Evolutionary conservation across 2,797 vertebrate species (phyloP), one percentile per base, ranked within the genome.

Genomic region (Lepilemur ruficaudatus): DNA sequence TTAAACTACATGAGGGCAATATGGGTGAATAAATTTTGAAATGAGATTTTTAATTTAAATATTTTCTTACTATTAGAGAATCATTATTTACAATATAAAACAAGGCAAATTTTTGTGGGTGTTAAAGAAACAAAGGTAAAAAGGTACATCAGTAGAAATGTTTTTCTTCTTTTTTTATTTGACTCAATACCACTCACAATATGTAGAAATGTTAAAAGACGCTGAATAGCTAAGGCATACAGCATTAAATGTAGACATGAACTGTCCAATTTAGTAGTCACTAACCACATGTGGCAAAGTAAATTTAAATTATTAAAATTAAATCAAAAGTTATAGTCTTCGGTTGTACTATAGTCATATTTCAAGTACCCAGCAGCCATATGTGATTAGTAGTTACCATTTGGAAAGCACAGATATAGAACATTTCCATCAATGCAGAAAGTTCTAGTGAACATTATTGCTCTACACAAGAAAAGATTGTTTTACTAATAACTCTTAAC

Each of bases 1-100:
- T 97, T 91, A 84, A 97, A 89, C 23, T 76, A 96, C 25, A 61
- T 81, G 78, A 94, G 50, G 61, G 79, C 38, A 96, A 90, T 67
- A 85, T 55, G 30, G 61, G 63, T 90, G 43, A 97, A 92, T 91
- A 94, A 52, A 89, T 69, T 89, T 57, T 87, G 32, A 97, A 92
- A 92, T 89, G 28, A 92, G n/a, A 91, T 59, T 94, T 80, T 85
- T 59, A 94, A 86, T 63, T 48, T 63, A 70, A 61, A 12, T 78
- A 65, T 83, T 70, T 96, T 63, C 28, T 75, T 94, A 89, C 73
- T 65, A 28, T 92, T 50, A 89, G 30, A 79, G 30, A 82, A 79
- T 87, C 32, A 72, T 59, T 59, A 79, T 59, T 87, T 85, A 73
- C 14, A 89, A 75, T 63, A 67, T 15, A 73, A 93, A 28, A 75